Percentiles rank a stretch among this genome's conserved stretches.
Conservation (phyloP, 2,797 vertebrate species). For the Paedocypris micromegethes region DNA sequence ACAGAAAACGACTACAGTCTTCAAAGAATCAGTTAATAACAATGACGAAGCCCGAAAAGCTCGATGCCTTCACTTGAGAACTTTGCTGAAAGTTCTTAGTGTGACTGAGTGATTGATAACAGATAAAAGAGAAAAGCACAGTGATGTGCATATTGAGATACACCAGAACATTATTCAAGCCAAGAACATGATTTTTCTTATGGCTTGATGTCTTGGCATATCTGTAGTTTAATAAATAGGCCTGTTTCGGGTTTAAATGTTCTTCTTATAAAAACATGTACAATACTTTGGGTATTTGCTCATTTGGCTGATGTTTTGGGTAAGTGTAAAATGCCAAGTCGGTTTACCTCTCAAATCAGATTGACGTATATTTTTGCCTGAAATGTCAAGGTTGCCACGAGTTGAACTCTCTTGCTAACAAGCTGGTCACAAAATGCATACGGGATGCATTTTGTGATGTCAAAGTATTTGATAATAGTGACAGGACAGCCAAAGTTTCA, state of each 20-base stretch:
- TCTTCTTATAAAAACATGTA: not conserved
- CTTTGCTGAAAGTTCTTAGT: constrained; percentile 31
- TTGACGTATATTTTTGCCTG: constrained; percentile 21
- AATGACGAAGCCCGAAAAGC: constrained; percentile 37
- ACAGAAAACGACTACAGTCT: constrained; percentile 82
- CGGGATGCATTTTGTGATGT: constrained; percentile 66
- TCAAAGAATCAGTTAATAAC: constrained; percentile 72
- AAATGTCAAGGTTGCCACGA: constrained; percentile 50
- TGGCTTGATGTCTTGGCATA: not conserved
- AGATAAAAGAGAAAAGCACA: constrained; percentile 1
- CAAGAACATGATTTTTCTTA: not conserved
- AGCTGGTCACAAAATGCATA: constrained; percentile 55
- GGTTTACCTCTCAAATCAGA: constrained; percentile 4
- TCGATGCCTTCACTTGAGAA: constrained; percentile 49
- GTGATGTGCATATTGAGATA: constrained; percentile 15
- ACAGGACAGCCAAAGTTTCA: constrained; percentile 61
- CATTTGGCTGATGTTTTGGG: constrained; percentile 1
- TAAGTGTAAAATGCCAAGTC: constrained; percentile 1
- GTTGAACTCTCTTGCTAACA: constrained; percentile 31
- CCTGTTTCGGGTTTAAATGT: not conserved
- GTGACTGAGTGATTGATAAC: constrained; percentile 48
- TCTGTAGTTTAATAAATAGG: no score
- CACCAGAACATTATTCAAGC: constrained; percentile 28
- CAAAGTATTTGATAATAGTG: constrained; percentile 54
- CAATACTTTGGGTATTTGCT: constrained; percentile 10